phyloP scores from a whole-genome alignment of 2,113 vertebrate species.

The Thomomys bottae region DNA sequence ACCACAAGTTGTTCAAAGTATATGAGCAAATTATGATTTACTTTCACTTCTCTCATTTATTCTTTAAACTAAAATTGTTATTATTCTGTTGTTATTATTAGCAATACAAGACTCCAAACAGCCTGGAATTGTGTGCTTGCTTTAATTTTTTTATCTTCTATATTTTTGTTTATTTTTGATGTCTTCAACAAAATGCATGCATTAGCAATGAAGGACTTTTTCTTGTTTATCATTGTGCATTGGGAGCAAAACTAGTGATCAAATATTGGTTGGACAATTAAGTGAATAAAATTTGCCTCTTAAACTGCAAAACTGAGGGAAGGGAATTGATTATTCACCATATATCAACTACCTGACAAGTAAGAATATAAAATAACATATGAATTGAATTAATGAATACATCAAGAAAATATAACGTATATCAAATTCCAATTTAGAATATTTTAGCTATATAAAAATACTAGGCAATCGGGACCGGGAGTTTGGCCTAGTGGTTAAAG shows the following conservation, averaged over 20 bases:
- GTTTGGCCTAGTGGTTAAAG: too few relatives aligned
- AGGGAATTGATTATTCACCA: neutral
- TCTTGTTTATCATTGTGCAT: neutral
- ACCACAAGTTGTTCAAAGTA: neutral
- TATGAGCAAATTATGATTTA: neutral
- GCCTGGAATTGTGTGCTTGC: neutral
- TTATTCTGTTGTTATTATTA: neutral
- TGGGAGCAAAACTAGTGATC: neutral
- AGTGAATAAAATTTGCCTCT: neutral
- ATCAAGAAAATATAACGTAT: neutral
- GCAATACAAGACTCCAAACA: neutral
- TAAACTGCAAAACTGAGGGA: slow-evolving; percentile 1
- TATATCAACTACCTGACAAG: neutral
- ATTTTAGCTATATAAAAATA: slow-evolving; percentile 12
- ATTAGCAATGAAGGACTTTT: neutral
- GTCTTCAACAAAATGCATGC: neutral
- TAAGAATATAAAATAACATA: neutral
- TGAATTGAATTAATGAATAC: neutral
- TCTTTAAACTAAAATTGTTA: neutral
- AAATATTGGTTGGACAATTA: neutral
- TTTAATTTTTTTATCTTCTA: neutral
- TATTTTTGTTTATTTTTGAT: slow-evolving; percentile 24
- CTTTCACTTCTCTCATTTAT: neutral
- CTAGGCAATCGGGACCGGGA: too few relatives aligned
- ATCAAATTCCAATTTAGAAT: neutral